Conservation (phyloP, 2,888 invertebrate species). For the Cryptosula pallasiana region DNA sequence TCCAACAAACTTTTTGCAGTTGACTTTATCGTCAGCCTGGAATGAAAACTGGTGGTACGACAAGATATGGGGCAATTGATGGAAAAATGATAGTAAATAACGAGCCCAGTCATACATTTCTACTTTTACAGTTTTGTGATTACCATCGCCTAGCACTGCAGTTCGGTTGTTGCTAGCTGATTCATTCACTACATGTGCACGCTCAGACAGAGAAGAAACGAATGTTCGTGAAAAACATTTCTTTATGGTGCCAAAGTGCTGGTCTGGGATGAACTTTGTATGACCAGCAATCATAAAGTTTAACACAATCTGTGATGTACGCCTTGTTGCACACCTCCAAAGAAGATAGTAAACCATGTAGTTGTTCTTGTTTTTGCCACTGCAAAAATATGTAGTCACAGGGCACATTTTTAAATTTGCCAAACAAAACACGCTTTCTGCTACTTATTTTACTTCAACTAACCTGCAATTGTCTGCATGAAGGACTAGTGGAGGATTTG, state of each 20-base stretch:
- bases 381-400: too few species aligned
- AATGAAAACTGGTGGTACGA: background rate
- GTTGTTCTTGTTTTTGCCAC: slow-evolving; percentile 33
- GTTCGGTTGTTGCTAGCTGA: background rate
- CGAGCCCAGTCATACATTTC: background rate
- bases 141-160: background rate
- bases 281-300: background rate
- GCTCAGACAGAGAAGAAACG: background rate
- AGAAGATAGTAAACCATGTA: slow-evolving; percentile 28
- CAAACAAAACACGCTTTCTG: too few species aligned
- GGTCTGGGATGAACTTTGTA: background rate
- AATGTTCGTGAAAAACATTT: background rate
- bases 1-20: background rate
- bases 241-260: background rate
- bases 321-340: slow-evolving; percentile 28
- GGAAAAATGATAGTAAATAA: background rate
- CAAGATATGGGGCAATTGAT: background rate
- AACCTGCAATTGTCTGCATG: slow-evolving; percentile 31
- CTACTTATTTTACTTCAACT: too few species aligned
- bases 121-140: background rate
- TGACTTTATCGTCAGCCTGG: background rate
- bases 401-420: background rate
- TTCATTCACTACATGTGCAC: background rate
- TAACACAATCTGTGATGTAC: background rate
- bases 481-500: slow-evolving; percentile 26